These are phyloP conservation scores for Lepidurus apus DNA, from an alignment of 1,140 invertebrate genomes.

Conservation along the genomic window DNA sequence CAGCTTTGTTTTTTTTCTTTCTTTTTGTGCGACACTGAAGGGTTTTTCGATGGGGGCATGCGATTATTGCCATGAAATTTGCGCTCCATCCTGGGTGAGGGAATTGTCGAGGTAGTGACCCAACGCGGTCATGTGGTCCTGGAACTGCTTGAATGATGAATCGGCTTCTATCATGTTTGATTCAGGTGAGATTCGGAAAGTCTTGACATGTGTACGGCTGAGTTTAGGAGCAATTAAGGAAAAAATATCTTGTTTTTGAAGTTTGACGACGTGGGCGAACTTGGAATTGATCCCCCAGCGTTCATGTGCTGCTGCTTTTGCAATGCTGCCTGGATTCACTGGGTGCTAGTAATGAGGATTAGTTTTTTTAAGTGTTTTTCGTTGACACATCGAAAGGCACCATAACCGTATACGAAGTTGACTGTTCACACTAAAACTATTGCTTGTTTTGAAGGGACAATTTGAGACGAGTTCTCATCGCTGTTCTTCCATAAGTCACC, in stretches of 20 bases:
- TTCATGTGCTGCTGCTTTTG: background rate
- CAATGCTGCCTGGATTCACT: constrained; percentile 1
- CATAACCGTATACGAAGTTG: constrained; percentile 30
- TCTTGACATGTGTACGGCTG: background rate
- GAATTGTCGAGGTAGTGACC: constrained; percentile 17
- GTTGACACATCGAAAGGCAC: constrained; percentile 32
- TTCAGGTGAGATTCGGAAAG: constrained; percentile 6
- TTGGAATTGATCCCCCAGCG: background rate
- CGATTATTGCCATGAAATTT: constrained; percentile 16
- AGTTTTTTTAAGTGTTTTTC: constrained; percentile 24
- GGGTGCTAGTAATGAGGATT: constrained; percentile 12
- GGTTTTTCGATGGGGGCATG: background rate
- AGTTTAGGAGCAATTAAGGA: background rate
- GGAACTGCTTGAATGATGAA: background rate
- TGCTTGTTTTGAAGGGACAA: constrained; percentile 15
- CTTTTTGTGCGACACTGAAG: background rate
- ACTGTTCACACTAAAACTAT: constrained; percentile 18
- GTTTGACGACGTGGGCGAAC: background rate
- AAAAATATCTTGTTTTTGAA: background rate
- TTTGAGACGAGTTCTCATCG: constrained; percentile 9
- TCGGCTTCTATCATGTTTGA: constrained; percentile 8
- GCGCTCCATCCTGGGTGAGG: background rate
- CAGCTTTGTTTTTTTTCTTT: background rate
- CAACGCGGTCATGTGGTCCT: constrained; percentile 13
- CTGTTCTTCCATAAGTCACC: background rate